Percentiles rank a stretch among this genome's conserved stretches.
Conservation (phyloP, 92 coral and sea anemone genomes). For the Heliopora coerulea region DNA sequence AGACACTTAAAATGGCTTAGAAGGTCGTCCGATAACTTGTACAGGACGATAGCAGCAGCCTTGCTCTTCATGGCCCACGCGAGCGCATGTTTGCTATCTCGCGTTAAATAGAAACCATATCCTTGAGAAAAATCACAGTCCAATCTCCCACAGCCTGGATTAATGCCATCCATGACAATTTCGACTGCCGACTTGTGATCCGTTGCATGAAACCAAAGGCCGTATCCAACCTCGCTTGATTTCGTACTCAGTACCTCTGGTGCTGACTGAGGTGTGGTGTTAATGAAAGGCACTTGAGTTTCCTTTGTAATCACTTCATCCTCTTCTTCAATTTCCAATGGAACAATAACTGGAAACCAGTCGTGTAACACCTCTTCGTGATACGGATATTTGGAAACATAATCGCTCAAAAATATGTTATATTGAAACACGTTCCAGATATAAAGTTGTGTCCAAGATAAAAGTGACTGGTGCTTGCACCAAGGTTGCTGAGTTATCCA, state of each 20-base stretch:
- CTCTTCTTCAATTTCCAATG: neutral
- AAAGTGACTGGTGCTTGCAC: constrained; percentile 10
- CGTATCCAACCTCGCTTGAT: neutral
- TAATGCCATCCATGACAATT: constrained; percentile 30
- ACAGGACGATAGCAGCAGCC: neutral
- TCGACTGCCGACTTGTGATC: constrained; percentile 36
- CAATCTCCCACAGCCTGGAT: neutral
- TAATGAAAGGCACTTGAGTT: constrained; percentile 15
- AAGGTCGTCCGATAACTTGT: neutral
- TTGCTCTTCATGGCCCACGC: constrained; percentile 13
- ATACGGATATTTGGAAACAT: constrained; percentile 39
- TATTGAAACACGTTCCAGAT: constrained; percentile 16
- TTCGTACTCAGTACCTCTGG: neutral
- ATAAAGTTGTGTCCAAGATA: constrained; percentile 25
- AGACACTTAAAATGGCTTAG: neutral
- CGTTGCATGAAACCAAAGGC: constrained; percentile 45
- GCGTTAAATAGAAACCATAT: constrained; percentile 40
- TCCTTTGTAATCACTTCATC: neutral
- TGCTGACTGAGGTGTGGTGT: constrained; percentile 8
- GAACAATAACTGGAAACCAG: constrained; percentile 31
- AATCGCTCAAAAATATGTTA: constrained; percentile 26
- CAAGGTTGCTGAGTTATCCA: constrained; percentile 26
- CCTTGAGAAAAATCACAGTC: constrained; percentile 36
- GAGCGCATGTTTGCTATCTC: constrained; percentile 6
- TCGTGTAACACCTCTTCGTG: constrained; percentile 14